Evolutionary conservation across 1,140 invertebrate species (phyloP).

Genomic region (Nomia melanderi): DNA sequence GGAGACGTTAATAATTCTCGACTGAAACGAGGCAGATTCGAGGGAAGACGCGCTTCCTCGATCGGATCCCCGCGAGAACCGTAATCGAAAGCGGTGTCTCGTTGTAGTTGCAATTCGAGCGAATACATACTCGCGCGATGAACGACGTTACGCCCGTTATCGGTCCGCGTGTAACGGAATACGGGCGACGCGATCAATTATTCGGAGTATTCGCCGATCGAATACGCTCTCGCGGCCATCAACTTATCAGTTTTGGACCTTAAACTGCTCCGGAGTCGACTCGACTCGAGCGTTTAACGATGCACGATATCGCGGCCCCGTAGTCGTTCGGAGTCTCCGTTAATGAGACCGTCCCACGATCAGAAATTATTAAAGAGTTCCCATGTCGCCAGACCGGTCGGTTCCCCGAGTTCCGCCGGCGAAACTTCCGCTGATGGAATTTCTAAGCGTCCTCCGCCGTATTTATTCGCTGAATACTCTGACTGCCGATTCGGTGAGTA

Average conservation of each 20-base stretch:
- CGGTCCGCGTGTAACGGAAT: not conserved
- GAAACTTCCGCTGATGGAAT: not conserved
- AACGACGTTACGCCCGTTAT: not conserved
- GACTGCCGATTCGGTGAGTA: not conserved
- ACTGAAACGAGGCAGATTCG: too few relatives aligned
- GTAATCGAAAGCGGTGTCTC: too few relatives aligned
- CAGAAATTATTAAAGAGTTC: conserved; percentile 6
- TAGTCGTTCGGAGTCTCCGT: not conserved
- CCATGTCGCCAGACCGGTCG: not conserved
- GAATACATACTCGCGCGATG: not conserved
- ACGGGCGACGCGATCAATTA: not conserved
- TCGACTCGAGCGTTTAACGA: not conserved
- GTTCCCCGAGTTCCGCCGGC: not conserved
- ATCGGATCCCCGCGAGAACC: too few relatives aligned
- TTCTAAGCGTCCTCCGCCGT: not conserved
- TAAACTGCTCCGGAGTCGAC: not conserved
- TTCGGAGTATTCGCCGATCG: not conserved
- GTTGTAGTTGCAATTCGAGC: not conserved
- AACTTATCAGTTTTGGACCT: not conserved
- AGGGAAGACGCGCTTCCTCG: too few relatives aligned
- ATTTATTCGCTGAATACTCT: not conserved
- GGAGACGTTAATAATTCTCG: too few relatives aligned
- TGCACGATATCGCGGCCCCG: not conserved
- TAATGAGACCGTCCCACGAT: not conserved
- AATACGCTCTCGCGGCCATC: not conserved